These are phyloP conservation scores for Scaptomyza tumidula DNA, from an alignment of 2,888 invertebrate genomes.

Conservation along the genomic window DNA sequence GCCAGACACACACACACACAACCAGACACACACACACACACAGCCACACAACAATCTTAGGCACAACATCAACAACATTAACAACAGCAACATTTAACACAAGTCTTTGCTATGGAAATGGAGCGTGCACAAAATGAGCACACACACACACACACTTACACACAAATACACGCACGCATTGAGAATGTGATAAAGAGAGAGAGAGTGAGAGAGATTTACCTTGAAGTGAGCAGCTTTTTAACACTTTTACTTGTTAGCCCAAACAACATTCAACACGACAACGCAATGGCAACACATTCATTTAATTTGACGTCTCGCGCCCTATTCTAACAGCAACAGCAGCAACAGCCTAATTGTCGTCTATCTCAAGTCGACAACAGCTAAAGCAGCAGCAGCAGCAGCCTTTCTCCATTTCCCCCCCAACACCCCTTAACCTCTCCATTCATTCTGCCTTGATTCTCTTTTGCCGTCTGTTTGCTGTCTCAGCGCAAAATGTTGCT, in stretches of 20 bases:
- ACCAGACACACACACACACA: conserved; percentile 14
- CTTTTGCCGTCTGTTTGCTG: conserved; percentile 67
- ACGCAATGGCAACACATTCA: conserved; percentile 60
- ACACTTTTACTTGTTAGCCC: conserved; percentile 70
- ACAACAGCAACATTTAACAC: conserved; percentile 19
- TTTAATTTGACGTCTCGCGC: conserved; percentile 67
- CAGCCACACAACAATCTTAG: conserved; percentile 40
- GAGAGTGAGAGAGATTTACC: conserved; percentile 61
- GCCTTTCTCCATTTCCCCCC: neutral
- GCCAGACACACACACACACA: too few relatives aligned
- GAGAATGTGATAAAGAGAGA: neutral
- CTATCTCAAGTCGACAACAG: conserved; percentile 62
- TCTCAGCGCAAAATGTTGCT: conserved; percentile 77
- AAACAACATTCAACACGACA: conserved; percentile 29
- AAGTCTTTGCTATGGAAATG: conserved; percentile 51
- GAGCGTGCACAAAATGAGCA: conserved; percentile 51
- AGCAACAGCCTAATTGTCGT: conserved; percentile 69
- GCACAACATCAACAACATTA: conserved; percentile 23
- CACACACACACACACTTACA: conserved; percentile 5
- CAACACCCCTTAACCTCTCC: neutral
- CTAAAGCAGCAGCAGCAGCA: conserved; percentile 47
- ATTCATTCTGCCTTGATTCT: neutral
- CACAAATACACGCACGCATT: conserved; percentile 19
- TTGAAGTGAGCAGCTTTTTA: conserved; percentile 77
- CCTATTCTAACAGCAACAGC: conserved; percentile 13